phyloP scores from a whole-genome alignment of 2,888 invertebrate species.

The Petrolisthes manimaculis region DNA sequence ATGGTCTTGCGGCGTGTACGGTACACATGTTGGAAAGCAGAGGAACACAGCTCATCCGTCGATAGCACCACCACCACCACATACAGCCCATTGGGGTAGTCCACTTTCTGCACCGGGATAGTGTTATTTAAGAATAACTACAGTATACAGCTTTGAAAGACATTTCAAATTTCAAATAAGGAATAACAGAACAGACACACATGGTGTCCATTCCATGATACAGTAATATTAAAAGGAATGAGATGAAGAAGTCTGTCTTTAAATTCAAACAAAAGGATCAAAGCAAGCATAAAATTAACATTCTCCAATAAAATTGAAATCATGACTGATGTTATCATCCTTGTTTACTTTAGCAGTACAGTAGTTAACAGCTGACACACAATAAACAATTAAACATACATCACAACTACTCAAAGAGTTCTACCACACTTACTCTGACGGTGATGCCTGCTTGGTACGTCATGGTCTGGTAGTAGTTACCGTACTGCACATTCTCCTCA shows the following conservation, averaged over 20 bases:
- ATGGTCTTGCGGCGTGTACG: conserved; percentile 50
- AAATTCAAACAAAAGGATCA: no score
- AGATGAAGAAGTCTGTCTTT: no score
- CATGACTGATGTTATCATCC: no score
- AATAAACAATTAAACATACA: neutral
- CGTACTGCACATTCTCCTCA: conserved; percentile 62
- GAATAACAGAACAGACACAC: no score
- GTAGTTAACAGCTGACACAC: neutral
- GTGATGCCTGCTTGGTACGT: conserved; percentile 65
- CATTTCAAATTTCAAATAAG: no score
- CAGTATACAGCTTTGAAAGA: no score
- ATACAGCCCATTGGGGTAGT: conserved; percentile 61
- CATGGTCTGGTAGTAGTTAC: conserved; percentile 66
- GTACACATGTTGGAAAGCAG: conserved; percentile 47
- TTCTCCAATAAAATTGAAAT: no score
- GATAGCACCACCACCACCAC: conserved; percentile 53
- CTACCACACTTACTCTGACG: conserved; percentile 56
- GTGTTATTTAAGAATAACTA: no score
- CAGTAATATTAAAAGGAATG: no score
- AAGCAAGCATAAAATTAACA: no score
- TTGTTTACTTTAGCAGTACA: no score
- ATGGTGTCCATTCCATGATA: no score
- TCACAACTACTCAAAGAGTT: neutral
- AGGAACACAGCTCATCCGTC: conserved; percentile 60
- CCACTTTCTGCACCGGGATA: conserved; percentile 32